Evolutionary conservation across 2,888 invertebrate species (phyloP).

Genomic region (Limenitis arthemis): DNA sequence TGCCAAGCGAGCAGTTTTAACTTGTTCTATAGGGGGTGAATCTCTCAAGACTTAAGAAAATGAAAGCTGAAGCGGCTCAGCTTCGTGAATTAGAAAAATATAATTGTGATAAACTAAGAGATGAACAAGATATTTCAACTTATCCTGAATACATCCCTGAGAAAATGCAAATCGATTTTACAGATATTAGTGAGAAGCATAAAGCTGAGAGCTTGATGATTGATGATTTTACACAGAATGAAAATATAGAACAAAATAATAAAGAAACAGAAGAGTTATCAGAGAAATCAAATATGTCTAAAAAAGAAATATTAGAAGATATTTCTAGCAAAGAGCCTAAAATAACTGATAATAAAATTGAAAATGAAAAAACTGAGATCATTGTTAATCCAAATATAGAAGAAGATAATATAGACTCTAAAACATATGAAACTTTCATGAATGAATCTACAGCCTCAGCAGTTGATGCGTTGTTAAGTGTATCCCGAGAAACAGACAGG

Average conservation of each 20-base stretch:
- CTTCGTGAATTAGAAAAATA: constrained; percentile 42
- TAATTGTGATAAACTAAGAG: constrained; percentile 20
- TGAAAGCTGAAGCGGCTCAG: constrained; percentile 63
- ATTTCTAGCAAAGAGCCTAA: constrained; percentile 3
- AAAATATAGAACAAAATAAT: constrained; percentile 4
- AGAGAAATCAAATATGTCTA: background rate
- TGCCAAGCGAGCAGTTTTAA: too few species aligned
- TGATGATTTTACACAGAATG: constrained; percentile 11
- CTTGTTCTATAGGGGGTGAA: too few species aligned
- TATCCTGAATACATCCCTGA: constrained; percentile 24
- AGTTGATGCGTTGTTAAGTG: constrained; percentile 61
- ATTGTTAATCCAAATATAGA: background rate
- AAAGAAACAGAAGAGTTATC: background rate
- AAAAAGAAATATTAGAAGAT: constrained; percentile 1
- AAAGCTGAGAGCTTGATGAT: constrained; percentile 18
- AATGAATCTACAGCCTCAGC: constrained; percentile 61
- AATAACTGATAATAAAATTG: constrained; percentile 1
- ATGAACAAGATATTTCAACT: constrained; percentile 15
- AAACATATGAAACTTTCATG: constrained; percentile 39
- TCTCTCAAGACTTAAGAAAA: constrained; percentile 65
- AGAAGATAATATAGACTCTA: constrained; percentile 1
- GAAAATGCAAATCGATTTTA: constrained; percentile 20
- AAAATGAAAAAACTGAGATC: constrained; percentile 2
- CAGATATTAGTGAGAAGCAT: constrained; percentile 26
- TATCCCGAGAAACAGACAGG: constrained; percentile 57